These are phyloP conservation scores for Hipparchia semele DNA, from an alignment of 2,888 invertebrate genomes.

Conservation along the genomic window DNA sequence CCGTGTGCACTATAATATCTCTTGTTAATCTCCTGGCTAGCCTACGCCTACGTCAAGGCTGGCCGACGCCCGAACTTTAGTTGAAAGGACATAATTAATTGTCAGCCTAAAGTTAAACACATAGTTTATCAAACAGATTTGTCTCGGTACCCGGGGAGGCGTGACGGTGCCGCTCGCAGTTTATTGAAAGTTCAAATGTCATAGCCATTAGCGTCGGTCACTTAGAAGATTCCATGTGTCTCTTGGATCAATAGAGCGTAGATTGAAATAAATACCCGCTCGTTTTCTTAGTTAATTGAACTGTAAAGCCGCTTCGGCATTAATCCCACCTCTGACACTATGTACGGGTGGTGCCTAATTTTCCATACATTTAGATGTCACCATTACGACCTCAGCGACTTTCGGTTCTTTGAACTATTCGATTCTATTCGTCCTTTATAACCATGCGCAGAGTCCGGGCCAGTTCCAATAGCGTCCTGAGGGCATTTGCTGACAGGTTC, in stretches of 20 bases:
- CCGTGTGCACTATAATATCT: too few relatives aligned
- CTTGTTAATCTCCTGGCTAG: too few relatives aligned
- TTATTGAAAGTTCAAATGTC: conserved; percentile 24
- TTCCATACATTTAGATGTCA: too few relatives aligned
- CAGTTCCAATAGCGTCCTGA: too few relatives aligned
- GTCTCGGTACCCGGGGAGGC: conserved; percentile 3
- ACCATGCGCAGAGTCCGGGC: too few relatives aligned
- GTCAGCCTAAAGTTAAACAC: neutral
- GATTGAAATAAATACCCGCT: neutral
- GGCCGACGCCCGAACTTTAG: too few relatives aligned
- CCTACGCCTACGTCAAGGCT: too few relatives aligned
- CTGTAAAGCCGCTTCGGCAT: neutral
- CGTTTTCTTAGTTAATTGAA: neutral
- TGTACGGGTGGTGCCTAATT: neutral
- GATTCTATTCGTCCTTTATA: too few relatives aligned
- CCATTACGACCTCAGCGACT: too few relatives aligned
- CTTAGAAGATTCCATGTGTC: conserved; percentile 5
- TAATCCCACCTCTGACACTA: neutral
- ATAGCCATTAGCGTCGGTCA: conserved; percentile 19
- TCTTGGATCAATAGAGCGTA: neutral
- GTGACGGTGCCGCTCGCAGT: neutral
- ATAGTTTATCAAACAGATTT: conserved; percentile 1
- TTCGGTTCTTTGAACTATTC: too few relatives aligned
- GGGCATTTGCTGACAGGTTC: too few relatives aligned
- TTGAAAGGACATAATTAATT: too few relatives aligned